These are phyloP conservation scores for Eurois occulta DNA, from an alignment of 2,888 invertebrate genomes.

Conservation along the genomic window DNA sequence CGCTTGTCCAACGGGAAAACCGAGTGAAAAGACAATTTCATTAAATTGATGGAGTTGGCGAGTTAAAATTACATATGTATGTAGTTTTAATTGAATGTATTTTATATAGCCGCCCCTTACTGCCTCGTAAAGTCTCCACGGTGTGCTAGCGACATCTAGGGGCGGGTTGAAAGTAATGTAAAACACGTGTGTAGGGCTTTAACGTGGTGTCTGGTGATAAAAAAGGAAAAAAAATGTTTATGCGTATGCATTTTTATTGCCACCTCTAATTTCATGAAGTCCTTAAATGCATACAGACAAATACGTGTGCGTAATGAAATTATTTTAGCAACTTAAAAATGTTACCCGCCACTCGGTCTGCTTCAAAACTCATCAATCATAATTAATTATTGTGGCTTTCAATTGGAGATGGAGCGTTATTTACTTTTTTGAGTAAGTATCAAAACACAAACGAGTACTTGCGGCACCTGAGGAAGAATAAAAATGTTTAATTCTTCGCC, in stretches of 20 bases:
- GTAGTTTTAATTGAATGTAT: slow-evolving; percentile 63
- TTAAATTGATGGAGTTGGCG: slow-evolving; percentile 55
- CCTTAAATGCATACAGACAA: neutral
- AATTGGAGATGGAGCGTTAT: neutral
- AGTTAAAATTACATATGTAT: slow-evolving; percentile 64
- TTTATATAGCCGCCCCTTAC: slow-evolving; percentile 54
- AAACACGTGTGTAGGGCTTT: neutral
- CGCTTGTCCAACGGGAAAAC: slow-evolving; percentile 29
- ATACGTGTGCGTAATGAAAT: neutral
- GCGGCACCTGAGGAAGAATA: neutral
- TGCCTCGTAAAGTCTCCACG: slow-evolving; percentile 48
- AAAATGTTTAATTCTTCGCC: neutral
- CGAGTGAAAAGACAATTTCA: slow-evolving; percentile 53
- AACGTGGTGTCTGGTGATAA: neutral
- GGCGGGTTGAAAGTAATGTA: neutral
- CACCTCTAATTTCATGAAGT: neutral
- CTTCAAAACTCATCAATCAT: neutral
- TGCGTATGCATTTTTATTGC: neutral
- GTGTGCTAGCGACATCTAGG: slow-evolving; percentile 34
- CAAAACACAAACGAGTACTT: neutral
- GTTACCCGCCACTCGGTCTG: neutral
- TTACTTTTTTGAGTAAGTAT: neutral
- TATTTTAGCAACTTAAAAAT: neutral
- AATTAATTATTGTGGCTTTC: neutral
- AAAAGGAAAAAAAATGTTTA: neutral